Conservation (phyloP, 92 coral and sea anemone genomes). For the Phenganax subtilis region DNA sequence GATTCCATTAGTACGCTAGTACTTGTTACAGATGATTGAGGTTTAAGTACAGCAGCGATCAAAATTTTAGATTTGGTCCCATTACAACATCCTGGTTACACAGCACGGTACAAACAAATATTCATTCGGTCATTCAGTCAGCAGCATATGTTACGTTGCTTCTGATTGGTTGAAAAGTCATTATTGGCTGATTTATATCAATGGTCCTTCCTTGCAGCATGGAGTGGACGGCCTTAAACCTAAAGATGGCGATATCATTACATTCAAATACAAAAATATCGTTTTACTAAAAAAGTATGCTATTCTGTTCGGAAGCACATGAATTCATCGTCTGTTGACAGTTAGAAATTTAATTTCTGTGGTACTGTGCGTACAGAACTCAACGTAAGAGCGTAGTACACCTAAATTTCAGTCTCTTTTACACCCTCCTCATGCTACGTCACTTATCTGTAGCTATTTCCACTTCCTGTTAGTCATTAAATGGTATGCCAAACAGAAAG, state of each 20-base stretch:
- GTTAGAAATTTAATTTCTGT: too few species aligned
- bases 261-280: slow-evolving; percentile 55
- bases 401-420: too few species aligned
- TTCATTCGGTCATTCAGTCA: slow-evolving; percentile 50
- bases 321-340: too few species aligned
- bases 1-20: too few species aligned
- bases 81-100: slow-evolving; percentile 50
- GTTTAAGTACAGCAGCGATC: slow-evolving; percentile 57
- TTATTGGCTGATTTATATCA: slow-evolving; percentile 64
- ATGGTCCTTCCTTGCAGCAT: slow-evolving; percentile 37
- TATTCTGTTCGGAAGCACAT: too few species aligned
- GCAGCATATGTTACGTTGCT: slow-evolving; percentile 55
- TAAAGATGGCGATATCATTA: slow-evolving; percentile 53
- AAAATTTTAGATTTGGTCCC: slow-evolving; percentile 54
- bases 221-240: slow-evolving; percentile 74
- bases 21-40: slow-evolving; percentile 44
- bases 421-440: too few species aligned
- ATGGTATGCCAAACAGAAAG: too few species aligned
- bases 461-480: too few species aligned
- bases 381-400: too few species aligned
- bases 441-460: too few species aligned
- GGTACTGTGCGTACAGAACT: too few species aligned
- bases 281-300: too few species aligned
- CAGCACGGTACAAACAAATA: slow-evolving; percentile 38
- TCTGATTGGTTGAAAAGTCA: slow-evolving; percentile 32